Evolutionary conservation across 2,113 vertebrate genomes (phyloP).

Genomic region (Cettia cetti): DNA sequence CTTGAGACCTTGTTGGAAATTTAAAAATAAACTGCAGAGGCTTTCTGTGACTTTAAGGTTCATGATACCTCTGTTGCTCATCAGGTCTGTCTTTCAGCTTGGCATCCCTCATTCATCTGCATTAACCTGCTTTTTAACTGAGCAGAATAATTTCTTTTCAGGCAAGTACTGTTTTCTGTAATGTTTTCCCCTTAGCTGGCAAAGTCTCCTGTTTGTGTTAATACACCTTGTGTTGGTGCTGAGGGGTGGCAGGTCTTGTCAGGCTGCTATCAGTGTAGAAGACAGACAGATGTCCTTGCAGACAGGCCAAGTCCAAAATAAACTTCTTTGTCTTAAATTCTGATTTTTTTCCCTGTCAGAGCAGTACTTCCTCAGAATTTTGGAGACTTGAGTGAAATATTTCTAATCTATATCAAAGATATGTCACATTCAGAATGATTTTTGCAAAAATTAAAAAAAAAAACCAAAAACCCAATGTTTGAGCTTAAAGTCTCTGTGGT

Average conservation of each 20-base stretch:
- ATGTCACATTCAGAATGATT: background rate
- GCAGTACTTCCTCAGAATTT: background rate
- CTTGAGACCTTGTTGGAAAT: background rate
- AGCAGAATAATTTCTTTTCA: background rate
- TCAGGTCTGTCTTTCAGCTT: background rate
- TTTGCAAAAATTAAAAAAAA: background rate
- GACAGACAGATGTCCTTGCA: background rate
- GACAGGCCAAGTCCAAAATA: background rate
- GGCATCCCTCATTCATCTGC: background rate
- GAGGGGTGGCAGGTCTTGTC: background rate
- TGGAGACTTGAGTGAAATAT: background rate
- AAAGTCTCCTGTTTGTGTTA: background rate
- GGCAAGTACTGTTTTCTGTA: background rate
- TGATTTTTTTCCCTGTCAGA: background rate
- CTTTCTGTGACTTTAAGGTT: background rate
- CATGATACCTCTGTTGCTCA: background rate
- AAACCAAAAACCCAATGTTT: background rate
- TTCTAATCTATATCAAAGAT: background rate
- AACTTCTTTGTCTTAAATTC: background rate
- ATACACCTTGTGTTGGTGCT: background rate
- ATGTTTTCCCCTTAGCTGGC: background rate
- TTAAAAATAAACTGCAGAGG: background rate
- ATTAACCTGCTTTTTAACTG: background rate
- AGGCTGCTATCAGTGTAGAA: background rate
- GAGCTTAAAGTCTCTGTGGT: background rate